A percentile compares a stretch with the other conserved stretches of the same genome.
Evolutionary conservation across 2,888 invertebrate species (phyloP).

Genomic region (Hyposoter dolosus): DNA sequence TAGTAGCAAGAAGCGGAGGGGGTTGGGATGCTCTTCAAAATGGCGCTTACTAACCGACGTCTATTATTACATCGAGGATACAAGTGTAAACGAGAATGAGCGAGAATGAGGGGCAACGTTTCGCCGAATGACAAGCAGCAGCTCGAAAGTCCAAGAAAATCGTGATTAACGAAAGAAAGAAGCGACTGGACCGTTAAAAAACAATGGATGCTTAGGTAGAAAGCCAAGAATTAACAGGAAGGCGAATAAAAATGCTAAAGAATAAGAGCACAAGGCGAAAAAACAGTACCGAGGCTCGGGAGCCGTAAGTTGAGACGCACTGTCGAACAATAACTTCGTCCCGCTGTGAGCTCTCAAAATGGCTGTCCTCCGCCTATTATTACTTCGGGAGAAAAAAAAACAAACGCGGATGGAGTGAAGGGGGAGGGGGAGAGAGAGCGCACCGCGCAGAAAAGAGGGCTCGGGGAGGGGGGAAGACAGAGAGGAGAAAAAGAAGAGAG

Average conservation of each 20-base stretch:
- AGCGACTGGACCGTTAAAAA: background rate
- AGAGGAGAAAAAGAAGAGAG: slow-evolving; percentile 62
- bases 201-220: background rate
- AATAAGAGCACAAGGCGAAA: background rate
- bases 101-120: slow-evolving; percentile 16
- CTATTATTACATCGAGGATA: slow-evolving; percentile 47
- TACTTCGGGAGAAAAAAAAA: slow-evolving; percentile 79
- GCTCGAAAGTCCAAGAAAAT: background rate
- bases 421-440: slow-evolving; percentile 31
- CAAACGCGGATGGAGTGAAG: slow-evolving; percentile 59
- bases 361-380: slow-evolving; percentile 85
- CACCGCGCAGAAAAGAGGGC: slow-evolving; percentile 44
- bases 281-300: slow-evolving; percentile 5
- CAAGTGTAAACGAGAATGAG: slow-evolving; percentile 27
- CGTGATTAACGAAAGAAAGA: background rate
- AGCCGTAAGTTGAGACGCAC: slow-evolving; percentile 74
- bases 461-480: slow-evolving; percentile 30
- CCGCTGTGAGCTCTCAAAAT: slow-evolving; percentile 84
- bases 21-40: slow-evolving; percentile 47
- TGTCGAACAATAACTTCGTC: slow-evolving; percentile 84
- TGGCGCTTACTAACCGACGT: slow-evolving; percentile 48
- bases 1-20: background rate
- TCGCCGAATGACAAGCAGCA: background rate
- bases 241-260: background rate
- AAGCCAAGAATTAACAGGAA: background rate